Evolutionary conservation across 92 coral and sea anemone genomes (phyloP).

Genomic region (Phenganax subtilis): DNA sequence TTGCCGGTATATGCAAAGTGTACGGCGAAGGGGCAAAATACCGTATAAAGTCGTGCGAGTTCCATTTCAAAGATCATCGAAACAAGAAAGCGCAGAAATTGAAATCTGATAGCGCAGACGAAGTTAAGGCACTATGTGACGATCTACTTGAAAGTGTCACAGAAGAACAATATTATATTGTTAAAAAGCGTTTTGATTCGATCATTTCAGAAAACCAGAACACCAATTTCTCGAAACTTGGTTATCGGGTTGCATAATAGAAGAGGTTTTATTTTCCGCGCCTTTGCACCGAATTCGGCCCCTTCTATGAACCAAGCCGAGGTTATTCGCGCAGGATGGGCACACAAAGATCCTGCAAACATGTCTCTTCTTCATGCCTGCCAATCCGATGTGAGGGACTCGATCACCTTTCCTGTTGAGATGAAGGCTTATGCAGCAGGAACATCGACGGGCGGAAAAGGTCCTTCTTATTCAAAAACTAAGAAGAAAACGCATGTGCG

Average conservation of each 20-base stretch:
- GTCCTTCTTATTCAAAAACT: conserved; percentile 32
- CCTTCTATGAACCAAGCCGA: conserved; percentile 67
- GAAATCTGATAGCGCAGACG: conserved; percentile 21
- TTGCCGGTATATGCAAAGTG: conserved; percentile 47
- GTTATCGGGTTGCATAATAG: conserved; percentile 41
- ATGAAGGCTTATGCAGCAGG: conserved; percentile 34
- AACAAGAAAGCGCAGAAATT: conserved; percentile 41
- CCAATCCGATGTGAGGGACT: conserved; percentile 5
- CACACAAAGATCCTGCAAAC: conserved; percentile 46
- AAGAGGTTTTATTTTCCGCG: conserved; percentile 39
- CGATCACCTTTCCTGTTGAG: conserved; percentile 34
- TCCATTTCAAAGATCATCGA: conserved; percentile 46
- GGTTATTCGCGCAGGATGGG: conserved; percentile 59
- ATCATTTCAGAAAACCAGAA: conserved; percentile 18
- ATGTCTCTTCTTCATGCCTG: conserved; percentile 35
- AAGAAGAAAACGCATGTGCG: conserved; percentile 22
- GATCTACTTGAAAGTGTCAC: conserved; percentile 30
- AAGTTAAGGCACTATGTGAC: conserved; percentile 35
- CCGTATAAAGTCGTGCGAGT: conserved; percentile 34
- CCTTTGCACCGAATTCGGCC: conserved; percentile 46
- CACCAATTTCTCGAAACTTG: conserved; percentile 21
- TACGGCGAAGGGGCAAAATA: conserved; percentile 36
- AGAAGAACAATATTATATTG: conserved; percentile 9
- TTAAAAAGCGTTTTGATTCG: conserved; percentile 17
- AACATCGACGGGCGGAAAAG: conserved; percentile 41